Evolutionary conservation across 2,888 invertebrate species (phyloP), one percentile per base, ranked within the genome.

Genomic region (Allophyes oxyacanthae): DNA sequence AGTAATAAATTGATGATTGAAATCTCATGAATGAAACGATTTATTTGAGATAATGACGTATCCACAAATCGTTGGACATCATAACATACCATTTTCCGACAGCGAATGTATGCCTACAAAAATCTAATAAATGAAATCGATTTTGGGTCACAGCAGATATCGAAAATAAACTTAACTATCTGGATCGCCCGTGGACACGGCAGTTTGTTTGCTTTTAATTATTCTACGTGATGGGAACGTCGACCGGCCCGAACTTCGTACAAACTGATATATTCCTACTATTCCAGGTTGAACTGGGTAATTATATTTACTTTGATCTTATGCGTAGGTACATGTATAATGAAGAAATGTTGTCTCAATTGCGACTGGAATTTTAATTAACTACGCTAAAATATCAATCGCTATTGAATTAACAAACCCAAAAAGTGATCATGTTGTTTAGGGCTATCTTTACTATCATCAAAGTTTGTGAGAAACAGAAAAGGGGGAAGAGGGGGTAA

Each of bases 161-260:
- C 78, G 80, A 87, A 87, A 85, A 87, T 85, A 85, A 87, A 88
- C 79, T 75, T 77, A 84, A 83, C 86, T 86, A 83, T 86, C 80
- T 77, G 74, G 70, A 77, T 79, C 75, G 76, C 64, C 72, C 58
- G 78, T 76, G 84, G 84, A 84, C 81, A 81, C 78, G 78, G 68
- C 78, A 83, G 84, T 86, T 85, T 90, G 90, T 90, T 90, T 90
- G 87, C 87, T 75, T 89, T 91, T 90, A 90, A 90, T 90, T 90
- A 90, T 87, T 86, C 80, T 78, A 83, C 80, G 82, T 86, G 87
- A 89, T 90, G 78, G 75, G 83, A 83, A 81, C 78, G 77, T 77
- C 50, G 73, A 65, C 66, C 79, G 76, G 72, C 70, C 78, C 73
- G 56, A 66, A 77, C 75, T 71, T 55, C 48, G 65, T 75, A 77